Percentiles rank a stretch among this genome's conserved stretches.
Conservation (phyloP, 2,113 vertebrate genomes). For the Harpagus bidentatus region DNA sequence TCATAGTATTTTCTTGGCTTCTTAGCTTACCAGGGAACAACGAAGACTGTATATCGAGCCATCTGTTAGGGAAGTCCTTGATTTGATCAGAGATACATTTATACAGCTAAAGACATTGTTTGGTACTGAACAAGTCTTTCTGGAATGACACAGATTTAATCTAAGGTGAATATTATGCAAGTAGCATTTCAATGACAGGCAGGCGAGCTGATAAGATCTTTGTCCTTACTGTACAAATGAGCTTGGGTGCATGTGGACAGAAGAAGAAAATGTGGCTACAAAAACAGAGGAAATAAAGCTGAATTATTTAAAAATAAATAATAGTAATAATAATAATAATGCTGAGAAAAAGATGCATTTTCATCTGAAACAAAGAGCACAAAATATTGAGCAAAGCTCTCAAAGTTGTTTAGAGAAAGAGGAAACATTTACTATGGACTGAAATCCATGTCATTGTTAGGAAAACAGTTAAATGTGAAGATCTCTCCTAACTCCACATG, state of each 20-base stretch:
- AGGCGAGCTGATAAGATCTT: not conserved
- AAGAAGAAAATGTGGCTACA: not conserved
- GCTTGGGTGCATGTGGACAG: not conserved
- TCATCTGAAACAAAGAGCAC: not conserved
- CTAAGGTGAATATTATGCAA: not conserved
- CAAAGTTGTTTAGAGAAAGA: not conserved
- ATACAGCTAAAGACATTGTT: not conserved
- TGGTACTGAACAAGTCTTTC: not conserved
- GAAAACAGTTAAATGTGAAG: constrained; percentile 10
- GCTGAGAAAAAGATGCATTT: not conserved
- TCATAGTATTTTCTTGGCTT: not conserved
- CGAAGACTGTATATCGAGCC: not conserved
- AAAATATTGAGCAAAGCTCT: constrained; percentile 13
- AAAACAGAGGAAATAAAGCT: not conserved
- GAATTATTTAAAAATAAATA: not conserved
- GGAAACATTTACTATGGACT: constrained; percentile 29
- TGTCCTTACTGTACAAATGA: not conserved
- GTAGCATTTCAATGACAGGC: not conserved
- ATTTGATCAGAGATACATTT: not conserved
- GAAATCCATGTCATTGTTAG: constrained; percentile 18
- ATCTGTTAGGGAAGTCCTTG: not conserved
- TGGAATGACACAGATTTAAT: not conserved
- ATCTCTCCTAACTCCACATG: not conserved
- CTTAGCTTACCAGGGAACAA: not conserved
- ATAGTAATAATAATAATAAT: not conserved